A percentile compares a stretch with the other conserved stretches of the same genome.
Evolutionary conservation across 2,113 vertebrate species (phyloP).

Genomic region (Irena cyanogastra): DNA sequence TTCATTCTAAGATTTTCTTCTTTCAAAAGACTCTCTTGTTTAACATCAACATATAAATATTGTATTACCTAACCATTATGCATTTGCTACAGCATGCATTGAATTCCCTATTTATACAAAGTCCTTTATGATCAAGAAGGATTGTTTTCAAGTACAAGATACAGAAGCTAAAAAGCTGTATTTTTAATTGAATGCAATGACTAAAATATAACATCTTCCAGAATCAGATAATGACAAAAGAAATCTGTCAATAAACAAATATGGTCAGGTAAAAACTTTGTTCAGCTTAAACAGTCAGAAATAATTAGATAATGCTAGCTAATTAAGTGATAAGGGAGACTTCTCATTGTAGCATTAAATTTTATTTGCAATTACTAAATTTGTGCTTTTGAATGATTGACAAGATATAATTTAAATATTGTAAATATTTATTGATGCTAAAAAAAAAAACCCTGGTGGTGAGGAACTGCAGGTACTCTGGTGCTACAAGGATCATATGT

Average conservation of each 20-base stretch:
- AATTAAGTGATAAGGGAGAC: not conserved
- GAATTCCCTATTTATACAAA: not conserved
- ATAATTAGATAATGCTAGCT: not conserved
- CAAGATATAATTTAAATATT: not conserved
- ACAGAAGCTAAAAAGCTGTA: not conserved
- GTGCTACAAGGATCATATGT: not conserved
- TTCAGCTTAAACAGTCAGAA: not conserved
- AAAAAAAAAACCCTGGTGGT: not conserved
- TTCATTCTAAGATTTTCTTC: not conserved
- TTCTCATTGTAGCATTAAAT: not conserved
- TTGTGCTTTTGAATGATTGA: not conserved
- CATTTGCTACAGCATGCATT: not conserved
- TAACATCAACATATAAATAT: not conserved
- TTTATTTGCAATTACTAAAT: not conserved
- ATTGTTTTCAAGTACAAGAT: not conserved
- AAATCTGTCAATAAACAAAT: not conserved
- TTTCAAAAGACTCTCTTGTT: not conserved
- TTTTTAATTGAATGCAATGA: not conserved
- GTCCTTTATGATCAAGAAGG: not conserved
- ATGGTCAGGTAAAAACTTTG: not conserved
- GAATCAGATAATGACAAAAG: not conserved
- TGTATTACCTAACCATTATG: not conserved
- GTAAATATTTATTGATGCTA: not conserved
- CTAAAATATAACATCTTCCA: not conserved
- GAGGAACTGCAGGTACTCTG: not conserved